Percentiles rank a stretch among this genome's conserved stretches.
phyloP scores from a whole-genome alignment of 2,888 invertebrate genomes.

The Netelia melanura region DNA sequence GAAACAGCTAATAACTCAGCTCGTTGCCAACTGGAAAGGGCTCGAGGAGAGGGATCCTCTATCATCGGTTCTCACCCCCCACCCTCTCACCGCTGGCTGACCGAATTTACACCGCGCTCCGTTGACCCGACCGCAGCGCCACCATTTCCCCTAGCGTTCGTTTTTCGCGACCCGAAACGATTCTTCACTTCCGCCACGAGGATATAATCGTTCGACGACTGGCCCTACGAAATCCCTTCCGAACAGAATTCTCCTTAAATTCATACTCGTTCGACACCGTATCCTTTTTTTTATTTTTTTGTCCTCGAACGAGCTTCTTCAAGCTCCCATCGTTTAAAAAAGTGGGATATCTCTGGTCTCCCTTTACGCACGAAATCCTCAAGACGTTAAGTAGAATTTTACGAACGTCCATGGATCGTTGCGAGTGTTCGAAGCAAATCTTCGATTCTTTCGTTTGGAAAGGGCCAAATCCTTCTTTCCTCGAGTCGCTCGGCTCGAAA shows the following conservation, averaged over 20 bases:
- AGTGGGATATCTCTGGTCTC: neutral
- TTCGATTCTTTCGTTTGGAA: neutral
- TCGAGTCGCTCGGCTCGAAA: neutral
- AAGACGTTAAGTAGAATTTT: neutral
- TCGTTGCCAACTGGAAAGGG: slow-evolving; percentile 66
- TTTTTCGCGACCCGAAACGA: slow-evolving; percentile 14
- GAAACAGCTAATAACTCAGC: slow-evolving; percentile 78
- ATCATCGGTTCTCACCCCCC: slow-evolving; percentile 55
- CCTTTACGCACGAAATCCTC: neutral
- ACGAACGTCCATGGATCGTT: neutral
- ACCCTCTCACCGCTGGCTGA: slow-evolving; percentile 37
- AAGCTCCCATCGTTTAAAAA: neutral
- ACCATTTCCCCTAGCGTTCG: slow-evolving; percentile 13
- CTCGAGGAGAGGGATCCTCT: slow-evolving; percentile 45
- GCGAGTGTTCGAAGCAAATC: neutral
- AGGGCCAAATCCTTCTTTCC: neutral
- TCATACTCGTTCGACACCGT: neutral
- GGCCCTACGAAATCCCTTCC: slow-evolving; percentile 28
- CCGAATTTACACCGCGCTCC: slow-evolving; percentile 57
- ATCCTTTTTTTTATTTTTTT: neutral
- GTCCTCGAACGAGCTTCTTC: too few species aligned
- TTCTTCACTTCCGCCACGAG: slow-evolving; percentile 8
- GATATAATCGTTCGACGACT: slow-evolving; percentile 53
- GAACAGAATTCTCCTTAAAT: slow-evolving; percentile 17
- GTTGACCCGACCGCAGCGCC: slow-evolving; percentile 33